Conservation (phyloP, 2,797 vertebrate species). For the Coreius guichenoti region DNA sequence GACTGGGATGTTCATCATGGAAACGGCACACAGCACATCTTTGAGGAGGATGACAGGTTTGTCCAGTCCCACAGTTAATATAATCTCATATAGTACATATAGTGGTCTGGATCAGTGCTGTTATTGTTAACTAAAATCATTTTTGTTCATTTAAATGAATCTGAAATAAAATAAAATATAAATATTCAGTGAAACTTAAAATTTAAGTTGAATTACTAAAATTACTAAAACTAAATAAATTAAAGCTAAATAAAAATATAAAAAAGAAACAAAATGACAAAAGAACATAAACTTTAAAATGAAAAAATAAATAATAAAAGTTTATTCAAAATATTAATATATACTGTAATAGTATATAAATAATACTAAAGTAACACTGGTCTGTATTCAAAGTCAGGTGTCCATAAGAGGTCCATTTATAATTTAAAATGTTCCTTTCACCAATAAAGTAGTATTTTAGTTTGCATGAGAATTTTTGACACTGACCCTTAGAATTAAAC, state of each 20-base stretch:
- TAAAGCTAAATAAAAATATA: neutral
- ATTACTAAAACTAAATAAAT: neutral
- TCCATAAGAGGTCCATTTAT: neutral
- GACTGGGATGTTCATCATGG: conserved; percentile 95
- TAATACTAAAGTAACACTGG: neutral
- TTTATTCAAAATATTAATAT: neutral
- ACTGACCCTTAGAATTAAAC: neutral
- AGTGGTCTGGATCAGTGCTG: neutral
- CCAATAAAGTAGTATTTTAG: neutral
- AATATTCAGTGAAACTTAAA: neutral
- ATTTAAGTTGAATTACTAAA: neutral
- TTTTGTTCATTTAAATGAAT: neutral
- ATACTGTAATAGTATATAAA: neutral
- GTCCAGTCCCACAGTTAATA: neutral
- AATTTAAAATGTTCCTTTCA: neutral
- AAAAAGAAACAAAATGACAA: neutral
- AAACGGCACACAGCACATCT: conserved; percentile 92
- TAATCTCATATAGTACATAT: neutral
- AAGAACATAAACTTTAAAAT: neutral
- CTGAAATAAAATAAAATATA: neutral
- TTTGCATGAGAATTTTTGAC: neutral
- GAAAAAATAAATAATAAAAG: neutral
- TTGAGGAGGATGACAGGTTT: conserved; percentile 87
- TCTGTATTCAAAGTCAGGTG: neutral
- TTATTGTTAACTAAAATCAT: neutral